Conservation (phyloP, 1,140 invertebrate genomes). For the Listronotus bonariensis region DNA sequence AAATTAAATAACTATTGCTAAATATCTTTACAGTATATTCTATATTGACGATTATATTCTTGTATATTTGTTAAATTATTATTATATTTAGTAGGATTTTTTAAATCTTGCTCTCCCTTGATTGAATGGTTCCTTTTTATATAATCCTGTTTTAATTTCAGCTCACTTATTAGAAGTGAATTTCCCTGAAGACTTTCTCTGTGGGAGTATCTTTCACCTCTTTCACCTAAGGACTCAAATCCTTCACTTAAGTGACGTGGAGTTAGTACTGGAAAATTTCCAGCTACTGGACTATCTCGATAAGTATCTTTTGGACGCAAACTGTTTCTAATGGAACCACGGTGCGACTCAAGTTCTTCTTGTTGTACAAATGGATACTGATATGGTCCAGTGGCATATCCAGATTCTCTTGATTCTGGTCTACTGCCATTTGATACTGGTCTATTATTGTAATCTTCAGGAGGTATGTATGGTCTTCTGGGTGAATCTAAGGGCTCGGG, state of each 20-base stretch:
- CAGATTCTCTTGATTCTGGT: slow-evolving; percentile 18
- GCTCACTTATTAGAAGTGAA: slow-evolving; percentile 32
- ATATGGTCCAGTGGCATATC: neutral
- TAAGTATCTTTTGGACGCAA: neutral
- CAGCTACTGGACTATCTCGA: neutral
- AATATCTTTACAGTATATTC: too few relatives aligned
- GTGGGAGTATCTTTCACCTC: neutral
- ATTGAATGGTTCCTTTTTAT: slow-evolving; percentile 35
- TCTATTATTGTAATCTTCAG: slow-evolving; percentile 2
- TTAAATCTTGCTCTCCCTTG: slow-evolving; percentile 9
- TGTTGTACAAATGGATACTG: too few relatives aligned
- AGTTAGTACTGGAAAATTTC: slow-evolving; percentile 20
- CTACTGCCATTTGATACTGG: neutral
- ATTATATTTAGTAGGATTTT: slow-evolving; percentile 34
- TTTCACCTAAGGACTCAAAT: slow-evolving; percentile 5
- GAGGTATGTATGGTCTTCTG: slow-evolving; percentile 10
- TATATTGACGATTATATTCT: too few relatives aligned
- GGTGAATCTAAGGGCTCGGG: neutral
- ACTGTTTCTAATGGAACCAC: neutral
- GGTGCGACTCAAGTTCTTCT: neutral
- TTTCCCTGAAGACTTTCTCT: slow-evolving; percentile 22
- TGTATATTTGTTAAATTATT: too few relatives aligned
- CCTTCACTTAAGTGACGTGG: slow-evolving; percentile 8
- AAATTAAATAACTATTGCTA: too few relatives aligned
- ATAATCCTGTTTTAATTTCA: slow-evolving; percentile 25